Evolutionary conservation across 2,797 vertebrate species (phyloP).

Genomic region (Pangasius larnaudii): DNA sequence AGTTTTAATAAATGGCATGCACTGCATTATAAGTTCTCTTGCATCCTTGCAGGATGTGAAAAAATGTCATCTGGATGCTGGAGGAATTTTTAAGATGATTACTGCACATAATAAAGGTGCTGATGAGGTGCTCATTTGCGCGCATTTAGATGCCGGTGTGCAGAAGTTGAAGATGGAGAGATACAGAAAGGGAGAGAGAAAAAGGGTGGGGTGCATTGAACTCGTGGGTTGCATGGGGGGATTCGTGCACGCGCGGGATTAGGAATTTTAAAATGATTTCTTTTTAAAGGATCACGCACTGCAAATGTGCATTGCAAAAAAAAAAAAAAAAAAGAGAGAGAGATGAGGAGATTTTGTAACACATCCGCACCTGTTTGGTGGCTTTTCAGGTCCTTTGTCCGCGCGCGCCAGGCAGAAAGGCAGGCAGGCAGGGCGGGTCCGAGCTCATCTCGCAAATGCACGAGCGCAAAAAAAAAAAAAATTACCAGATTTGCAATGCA

Average conservation of each 20-base stretch:
- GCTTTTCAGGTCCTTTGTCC: not conserved
- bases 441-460: constrained; percentile 58
- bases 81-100: not conserved
- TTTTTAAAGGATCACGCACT: too few relatives aligned
- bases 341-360: not conserved
- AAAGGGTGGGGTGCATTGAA: constrained; percentile 43
- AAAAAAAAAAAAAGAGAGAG: too few relatives aligned
- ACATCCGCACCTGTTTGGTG: constrained; percentile 7
- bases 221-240: constrained; percentile 10
- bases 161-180: constrained; percentile 20
- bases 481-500: not conserved
- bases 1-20: not conserved
- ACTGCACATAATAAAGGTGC: not conserved
- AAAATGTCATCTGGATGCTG: not conserved
- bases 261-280: not conserved
- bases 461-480: not conserved
- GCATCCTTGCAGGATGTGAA: not conserved
- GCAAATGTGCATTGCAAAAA: not conserved
- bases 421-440: constrained; percentile 72
- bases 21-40: not conserved
- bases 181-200: not conserved
- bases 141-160: constrained; percentile 3
- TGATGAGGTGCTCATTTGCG: too few relatives aligned
- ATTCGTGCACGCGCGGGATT: not conserved
- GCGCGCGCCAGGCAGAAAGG: constrained; percentile 65